Conservation (phyloP, 1,140 invertebrate species). For the Pogonus chalceus region DNA sequence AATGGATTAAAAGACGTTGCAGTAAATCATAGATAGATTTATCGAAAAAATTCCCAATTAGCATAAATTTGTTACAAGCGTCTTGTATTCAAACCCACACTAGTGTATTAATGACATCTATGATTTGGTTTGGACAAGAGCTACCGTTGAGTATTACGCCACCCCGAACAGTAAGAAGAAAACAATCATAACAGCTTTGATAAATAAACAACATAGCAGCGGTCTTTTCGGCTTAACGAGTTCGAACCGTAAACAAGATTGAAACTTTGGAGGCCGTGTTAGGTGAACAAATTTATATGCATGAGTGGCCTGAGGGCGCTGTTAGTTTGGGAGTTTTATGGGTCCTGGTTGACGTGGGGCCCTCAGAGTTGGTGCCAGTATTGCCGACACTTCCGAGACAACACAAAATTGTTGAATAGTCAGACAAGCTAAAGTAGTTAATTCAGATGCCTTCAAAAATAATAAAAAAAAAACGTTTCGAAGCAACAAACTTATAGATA, state of each 20-base stretch:
- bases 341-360: constrained; percentile 10
- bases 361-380: not conserved
- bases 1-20: too few species aligned
- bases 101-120: not conserved
- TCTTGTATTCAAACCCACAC: too few species aligned
- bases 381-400: constrained; percentile 10
- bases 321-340: constrained; percentile 19
- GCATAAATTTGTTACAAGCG: too few species aligned
- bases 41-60: too few species aligned
- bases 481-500: too few species aligned
- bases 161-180: not conserved
- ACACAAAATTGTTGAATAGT: too few species aligned
- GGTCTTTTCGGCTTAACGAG: constrained; percentile 18
- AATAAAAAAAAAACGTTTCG: too few species aligned
- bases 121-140: not conserved
- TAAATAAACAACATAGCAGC: not conserved
- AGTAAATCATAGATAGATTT: too few species aligned
- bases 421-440: too few species aligned
- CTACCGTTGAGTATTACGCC: constrained; percentile 1
- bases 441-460: too few species aligned
- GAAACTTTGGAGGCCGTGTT: constrained; percentile 8
- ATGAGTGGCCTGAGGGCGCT: constrained; percentile 23
- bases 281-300: constrained; percentile 27
- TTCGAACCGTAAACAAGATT: constrained; percentile 21
- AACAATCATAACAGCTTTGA: not conserved